Evolutionary conservation across 53 echinoderm and acorn worm species (phyloP).

Genomic region (Luidia sarsii): DNA sequence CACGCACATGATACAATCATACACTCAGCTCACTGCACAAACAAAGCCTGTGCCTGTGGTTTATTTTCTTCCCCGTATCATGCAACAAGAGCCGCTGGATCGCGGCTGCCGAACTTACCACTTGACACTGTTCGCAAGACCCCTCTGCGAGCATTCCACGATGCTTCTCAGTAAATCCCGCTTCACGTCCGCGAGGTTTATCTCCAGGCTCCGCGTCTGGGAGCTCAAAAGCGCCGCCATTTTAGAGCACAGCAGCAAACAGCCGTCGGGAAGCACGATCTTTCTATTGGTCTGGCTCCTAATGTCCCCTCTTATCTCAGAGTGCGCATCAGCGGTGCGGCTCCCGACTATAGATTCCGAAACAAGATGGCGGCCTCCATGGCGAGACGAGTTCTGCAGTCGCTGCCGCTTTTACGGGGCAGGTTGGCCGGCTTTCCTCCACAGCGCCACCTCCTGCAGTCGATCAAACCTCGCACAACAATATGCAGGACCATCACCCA

Average conservation of each 20-base stretch:
- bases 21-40: too few species aligned
- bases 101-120: too few species aligned
- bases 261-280: slow-evolving; percentile 49
- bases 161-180: slow-evolving; percentile 75
- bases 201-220: slow-evolving; percentile 28
- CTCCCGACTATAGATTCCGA: neutral
- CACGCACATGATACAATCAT: too few species aligned
- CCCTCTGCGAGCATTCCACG: slow-evolving; percentile 77
- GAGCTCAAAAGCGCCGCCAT: slow-evolving; percentile 44
- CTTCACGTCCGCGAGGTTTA: slow-evolving; percentile 74
- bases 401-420: slow-evolving; percentile 20
- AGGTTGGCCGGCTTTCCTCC: slow-evolving; percentile 13
- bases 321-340: too few species aligned
- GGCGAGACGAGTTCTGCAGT: slow-evolving; percentile 15
- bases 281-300: too few species aligned
- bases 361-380: slow-evolving; percentile 82
- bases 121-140: slow-evolving; percentile 90
- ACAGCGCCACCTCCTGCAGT: slow-evolving; percentile 10
- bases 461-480: slow-evolving; percentile 12
- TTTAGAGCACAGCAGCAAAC: neutral
- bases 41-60: too few species aligned
- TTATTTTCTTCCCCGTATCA: too few species aligned
- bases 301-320: too few species aligned
- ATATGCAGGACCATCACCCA: slow-evolving; percentile 64
- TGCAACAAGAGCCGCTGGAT: neutral